Evolutionary conservation across 1,140 invertebrate genomes (phyloP), one percentile per base, ranked within the genome.

Genomic region (Penaeus indicus): DNA sequence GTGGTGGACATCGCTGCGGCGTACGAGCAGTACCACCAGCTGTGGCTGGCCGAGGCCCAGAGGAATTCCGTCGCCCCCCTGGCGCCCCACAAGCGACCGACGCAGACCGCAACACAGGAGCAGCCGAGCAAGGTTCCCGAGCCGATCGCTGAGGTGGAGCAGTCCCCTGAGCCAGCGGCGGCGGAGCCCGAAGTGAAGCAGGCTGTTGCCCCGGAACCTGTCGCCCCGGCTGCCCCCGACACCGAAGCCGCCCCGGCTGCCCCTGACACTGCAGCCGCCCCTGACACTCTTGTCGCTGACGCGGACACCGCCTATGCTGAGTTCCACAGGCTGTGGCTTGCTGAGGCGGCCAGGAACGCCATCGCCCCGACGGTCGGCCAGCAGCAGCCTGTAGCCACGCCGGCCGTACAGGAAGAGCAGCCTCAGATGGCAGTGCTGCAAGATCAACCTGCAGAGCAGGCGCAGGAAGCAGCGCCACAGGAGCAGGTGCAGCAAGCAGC

Each of bases 331-430:
- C 13, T 54, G 13, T 85, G 84, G 84, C 25, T 77, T 1, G 69
- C 69, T 85, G 84, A 85, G 72, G 72, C 69, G 10, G 72, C 72
- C 84, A 85, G 84, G 69, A 85, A 85, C n/a, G 54, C 67, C 67
- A 61, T 60, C 3, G 69, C 69, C 4, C 84, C 84, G 22, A 75
- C 32, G 69, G 83, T 18, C 64, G 22, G 32, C 64, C 38, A 25
- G 3, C 25, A 64, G 13, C 61, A n/a, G 16, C 25, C 21, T 18
- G 63, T 27, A 16, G 27, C 25, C 27, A 22, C 27, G 3, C 32
- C 22, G 84, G 47, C n/a, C 54, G 16, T 54, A 11, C 54, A 54
- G 22, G 18, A 72, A 67, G n/a, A 69, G 32, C 67, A 60, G 47
- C 42, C 21, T 11, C 69, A 60, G 84, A 25, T 60, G 11, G 69